phyloP scores from a whole-genome alignment of 2,797 vertebrate species.

The Liasis olivaceus region DNA sequence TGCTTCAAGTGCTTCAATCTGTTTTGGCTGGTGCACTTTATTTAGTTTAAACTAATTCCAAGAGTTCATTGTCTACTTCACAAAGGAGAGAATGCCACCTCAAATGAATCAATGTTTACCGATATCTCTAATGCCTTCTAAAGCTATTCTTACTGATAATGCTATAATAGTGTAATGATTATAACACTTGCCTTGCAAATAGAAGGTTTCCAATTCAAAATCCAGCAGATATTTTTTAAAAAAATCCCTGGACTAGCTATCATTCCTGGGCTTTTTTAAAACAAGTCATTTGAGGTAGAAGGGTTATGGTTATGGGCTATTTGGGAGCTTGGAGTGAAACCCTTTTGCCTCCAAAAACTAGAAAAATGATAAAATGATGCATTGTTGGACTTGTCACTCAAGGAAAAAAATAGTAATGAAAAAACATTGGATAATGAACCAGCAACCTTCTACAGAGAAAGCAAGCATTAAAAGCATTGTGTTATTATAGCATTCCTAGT shows the following conservation, averaged over 20 bases:
- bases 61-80: not conserved
- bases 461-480: not conserved
- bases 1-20: not conserved
- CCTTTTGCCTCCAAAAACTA: not conserved
- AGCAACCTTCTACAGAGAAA: not conserved
- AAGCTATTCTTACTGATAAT: not conserved
- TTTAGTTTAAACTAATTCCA: not conserved
- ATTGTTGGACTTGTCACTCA: not conserved
- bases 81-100: not conserved
- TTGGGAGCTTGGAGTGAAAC: not conserved
- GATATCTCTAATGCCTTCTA: not conserved
- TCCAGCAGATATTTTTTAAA: not conserved
- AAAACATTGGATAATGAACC: not conserved
- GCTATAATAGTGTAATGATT: not conserved
- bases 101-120: not conserved
- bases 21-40: not conserved
- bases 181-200: not conserved
- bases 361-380: not conserved
- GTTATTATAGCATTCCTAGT: not conserved
- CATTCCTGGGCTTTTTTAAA: not conserved
- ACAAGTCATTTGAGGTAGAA: not conserved
- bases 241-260: not conserved
- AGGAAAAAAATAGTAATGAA: not conserved
- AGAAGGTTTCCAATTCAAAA: not conserved
- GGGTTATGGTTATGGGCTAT: not conserved